Evolutionary conservation across 1,140 invertebrate genomes (phyloP).

Genomic region (Heliothis virescens): DNA sequence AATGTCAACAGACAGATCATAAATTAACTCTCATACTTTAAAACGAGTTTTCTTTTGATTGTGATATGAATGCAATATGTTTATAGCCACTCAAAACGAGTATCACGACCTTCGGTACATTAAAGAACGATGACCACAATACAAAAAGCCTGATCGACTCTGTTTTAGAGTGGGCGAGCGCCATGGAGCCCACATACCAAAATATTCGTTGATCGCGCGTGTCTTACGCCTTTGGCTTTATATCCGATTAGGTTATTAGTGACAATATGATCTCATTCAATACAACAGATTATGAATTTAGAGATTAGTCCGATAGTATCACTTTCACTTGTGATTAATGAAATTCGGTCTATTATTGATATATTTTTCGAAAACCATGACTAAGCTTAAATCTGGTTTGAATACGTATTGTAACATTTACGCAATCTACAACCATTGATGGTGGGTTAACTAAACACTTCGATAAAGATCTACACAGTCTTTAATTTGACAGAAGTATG

Average conservation of each 20-base stretch:
- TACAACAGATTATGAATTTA: conserved; percentile 1
- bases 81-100: conserved; percentile 31
- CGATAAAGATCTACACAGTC: conserved; percentile 34
- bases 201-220: conserved; percentile 17
- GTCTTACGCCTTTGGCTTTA: conserved; percentile 14
- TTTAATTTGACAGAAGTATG: conserved; percentile 44
- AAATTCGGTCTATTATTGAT: conserved; percentile 30
- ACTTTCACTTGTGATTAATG: conserved; percentile 50
- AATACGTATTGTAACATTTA: conserved; percentile 25
- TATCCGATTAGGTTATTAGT: conserved; percentile 19
- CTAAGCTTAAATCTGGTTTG: conserved; percentile 1
- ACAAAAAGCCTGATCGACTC: conserved; percentile 18
- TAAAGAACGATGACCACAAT: conserved; percentile 38
- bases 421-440: conserved; percentile 20
- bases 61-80: conserved; percentile 11
- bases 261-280: conserved; percentile 38
- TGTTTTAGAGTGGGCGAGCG: conserved; percentile 32
- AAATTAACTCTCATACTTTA: not conserved
- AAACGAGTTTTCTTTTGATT: conserved; percentile 1
- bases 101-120: conserved; percentile 25
- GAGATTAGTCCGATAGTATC: conserved; percentile 22
- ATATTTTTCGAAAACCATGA: conserved; percentile 21
- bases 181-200: conserved; percentile 37
- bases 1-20: conserved; percentile 10
- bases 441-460: conserved; percentile 13